Evolutionary conservation across 2,888 invertebrate species (phyloP), one percentile per base, ranked within the genome.

Genomic region (Tortrix viridana): DNA sequence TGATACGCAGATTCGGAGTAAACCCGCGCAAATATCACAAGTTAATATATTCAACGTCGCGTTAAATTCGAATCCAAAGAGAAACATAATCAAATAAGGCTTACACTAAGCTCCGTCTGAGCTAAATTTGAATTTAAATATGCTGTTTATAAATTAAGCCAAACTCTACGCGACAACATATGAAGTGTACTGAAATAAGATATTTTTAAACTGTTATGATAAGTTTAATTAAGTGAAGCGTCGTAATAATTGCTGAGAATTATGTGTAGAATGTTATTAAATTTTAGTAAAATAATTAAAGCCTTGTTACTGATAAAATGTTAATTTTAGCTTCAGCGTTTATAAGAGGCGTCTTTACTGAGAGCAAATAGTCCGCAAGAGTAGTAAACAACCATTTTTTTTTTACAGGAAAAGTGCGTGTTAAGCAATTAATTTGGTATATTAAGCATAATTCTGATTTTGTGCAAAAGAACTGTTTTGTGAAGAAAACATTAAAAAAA

Each of bases 61-160:
- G 46, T 46, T 56, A 62, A 62, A 62, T 52, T 62, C 50, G 46
- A 52, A 62, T 57, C 50, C 49, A n/a, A 60, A 60, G 56, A 55
- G 56, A 56, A 62, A 56, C 46, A 46, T 56, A 57, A 62, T 62
- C 62, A 57, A 62, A 62, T 62, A 62, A 57, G 50, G 62, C 37
- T 62, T 62, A 62, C 44, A 43, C 26, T 62, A 57, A 62, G 50
- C 56, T 46, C 12, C 23, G 50, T 23, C 62, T 62, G 50, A 62
- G 50, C 16, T 38, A 26, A 62, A 62, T 62, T 62, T 50, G 46
- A 62, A 62, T 62, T 62, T 52, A 50, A 56, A 62, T 56, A 56
- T 19, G 19, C 23, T 48, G 46, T 38, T 41, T 56, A 62, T 62
- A 49, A 49, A 55, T 61, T 55, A 14, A 59, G 37, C 16, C 3